Conservation (phyloP, 1,140 invertebrate species). For the Cardiocondyla obscurior region DNA sequence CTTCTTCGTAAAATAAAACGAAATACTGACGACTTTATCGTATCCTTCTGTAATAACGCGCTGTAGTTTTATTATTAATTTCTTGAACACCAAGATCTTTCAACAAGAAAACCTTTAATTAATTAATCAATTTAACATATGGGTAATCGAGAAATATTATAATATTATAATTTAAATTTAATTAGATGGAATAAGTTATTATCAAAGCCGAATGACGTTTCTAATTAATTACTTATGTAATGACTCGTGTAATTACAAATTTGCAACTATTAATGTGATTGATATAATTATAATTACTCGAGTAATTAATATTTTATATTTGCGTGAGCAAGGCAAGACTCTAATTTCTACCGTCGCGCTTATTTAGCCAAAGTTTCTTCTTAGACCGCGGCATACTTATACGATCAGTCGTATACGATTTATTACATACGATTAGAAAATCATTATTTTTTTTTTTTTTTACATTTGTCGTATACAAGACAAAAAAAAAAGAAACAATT, state of each 20-base stretch:
- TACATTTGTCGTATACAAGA: too few species aligned
- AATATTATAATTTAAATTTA: background rate
- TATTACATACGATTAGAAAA: too few species aligned
- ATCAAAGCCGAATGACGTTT: background rate
- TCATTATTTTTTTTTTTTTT: too few species aligned
- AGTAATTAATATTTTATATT: conserved; percentile 8
- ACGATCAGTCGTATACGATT: too few species aligned
- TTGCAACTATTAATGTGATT: background rate
- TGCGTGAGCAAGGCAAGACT: background rate
- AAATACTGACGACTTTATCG: background rate
- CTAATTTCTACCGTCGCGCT: background rate
- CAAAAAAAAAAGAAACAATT: too few species aligned
- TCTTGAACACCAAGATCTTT: background rate
- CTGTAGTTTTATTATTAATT: background rate
- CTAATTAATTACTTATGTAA: background rate
- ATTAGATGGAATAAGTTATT: background rate
- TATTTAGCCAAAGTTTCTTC: background rate
- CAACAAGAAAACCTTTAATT: background rate
- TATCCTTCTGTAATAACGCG: background rate
- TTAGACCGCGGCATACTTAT: too few species aligned
- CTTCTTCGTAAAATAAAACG: background rate
- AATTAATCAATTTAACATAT: background rate
- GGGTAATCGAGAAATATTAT: background rate
- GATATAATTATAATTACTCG: too few species aligned
- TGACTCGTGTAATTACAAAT: background rate